Conservation (phyloP, 2,888 invertebrate genomes). For the Drosophila recens region DNA sequence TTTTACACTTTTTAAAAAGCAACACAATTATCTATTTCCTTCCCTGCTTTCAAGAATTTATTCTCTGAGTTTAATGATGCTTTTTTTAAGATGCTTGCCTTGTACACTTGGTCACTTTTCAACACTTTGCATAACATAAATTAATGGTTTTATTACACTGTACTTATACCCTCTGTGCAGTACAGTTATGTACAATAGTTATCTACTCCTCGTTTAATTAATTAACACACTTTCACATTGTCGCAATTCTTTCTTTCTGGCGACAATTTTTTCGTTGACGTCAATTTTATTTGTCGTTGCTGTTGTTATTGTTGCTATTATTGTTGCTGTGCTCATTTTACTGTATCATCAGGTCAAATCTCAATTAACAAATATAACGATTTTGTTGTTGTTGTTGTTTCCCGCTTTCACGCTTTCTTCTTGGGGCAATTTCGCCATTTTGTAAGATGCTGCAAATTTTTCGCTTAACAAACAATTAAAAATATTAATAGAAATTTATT, state of each 20-base stretch:
- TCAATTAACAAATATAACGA: conserved; percentile 80
- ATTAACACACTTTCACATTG: conserved; percentile 78
- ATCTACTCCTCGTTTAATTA: conserved; percentile 59
- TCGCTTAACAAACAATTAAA: conserved; percentile 79
- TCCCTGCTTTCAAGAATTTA: background rate
- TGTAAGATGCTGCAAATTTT: conserved; percentile 45
- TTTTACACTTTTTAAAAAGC: no score
- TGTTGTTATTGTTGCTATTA: conserved; percentile 21
- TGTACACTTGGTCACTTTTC: background rate
- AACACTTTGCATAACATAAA: conserved; percentile 17
- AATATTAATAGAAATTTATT: conserved; percentile 81
- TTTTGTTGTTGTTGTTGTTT: conserved; percentile 73
- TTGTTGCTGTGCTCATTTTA: conserved; percentile 75
- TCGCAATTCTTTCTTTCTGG: conserved; percentile 75
- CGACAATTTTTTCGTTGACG: conserved; percentile 73
- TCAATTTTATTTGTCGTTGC: conserved; percentile 63
- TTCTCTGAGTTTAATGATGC: background rate
- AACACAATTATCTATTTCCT: background rate
- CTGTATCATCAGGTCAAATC: conserved; percentile 81
- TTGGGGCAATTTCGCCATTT: conserved; percentile 43
- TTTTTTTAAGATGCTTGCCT: background rate
- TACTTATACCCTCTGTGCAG: conserved; percentile 9
- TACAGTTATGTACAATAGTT: conserved; percentile 14
- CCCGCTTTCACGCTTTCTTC: conserved; percentile 54
- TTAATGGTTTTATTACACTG: conserved; percentile 14